phyloP scores from a whole-genome alignment of 2,797 vertebrate species.

The Mareca penelope region DNA sequence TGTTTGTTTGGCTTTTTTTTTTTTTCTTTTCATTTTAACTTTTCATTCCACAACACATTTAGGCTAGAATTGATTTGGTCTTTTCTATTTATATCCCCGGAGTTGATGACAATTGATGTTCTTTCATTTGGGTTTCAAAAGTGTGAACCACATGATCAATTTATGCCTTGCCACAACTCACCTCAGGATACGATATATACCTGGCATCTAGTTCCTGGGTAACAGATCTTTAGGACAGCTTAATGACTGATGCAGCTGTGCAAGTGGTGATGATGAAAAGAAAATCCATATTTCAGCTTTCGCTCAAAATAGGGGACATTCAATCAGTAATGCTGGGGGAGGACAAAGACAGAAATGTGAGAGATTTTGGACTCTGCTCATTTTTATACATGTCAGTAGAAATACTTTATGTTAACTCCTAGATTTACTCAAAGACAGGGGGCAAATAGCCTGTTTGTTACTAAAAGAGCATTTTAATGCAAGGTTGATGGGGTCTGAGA shows the following conservation, averaged over 20 bases:
- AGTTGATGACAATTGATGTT: slow-evolving; percentile 52
- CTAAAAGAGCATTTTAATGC: slow-evolving; percentile 41
- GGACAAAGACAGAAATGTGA: slow-evolving; percentile 39
- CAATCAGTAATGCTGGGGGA: slow-evolving; percentile 58
- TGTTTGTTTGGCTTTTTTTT: background rate
- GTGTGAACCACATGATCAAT: slow-evolving; percentile 41
- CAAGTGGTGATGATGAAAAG: slow-evolving; percentile 65
- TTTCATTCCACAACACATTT: slow-evolving; percentile 7
- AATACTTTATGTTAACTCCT: slow-evolving; percentile 8
- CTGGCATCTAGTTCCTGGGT: slow-evolving; percentile 54
- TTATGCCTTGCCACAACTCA: slow-evolving; percentile 60
- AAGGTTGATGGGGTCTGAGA: background rate
- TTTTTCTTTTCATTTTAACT: background rate
- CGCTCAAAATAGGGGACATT: slow-evolving; percentile 44
- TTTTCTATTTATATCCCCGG: slow-evolving; percentile 47
- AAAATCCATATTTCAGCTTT: slow-evolving; percentile 74
- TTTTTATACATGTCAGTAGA: slow-evolving; percentile 55
- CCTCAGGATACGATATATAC: slow-evolving; percentile 54
- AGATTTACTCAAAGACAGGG: slow-evolving; percentile 18
- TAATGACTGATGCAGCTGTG: slow-evolving; percentile 71
- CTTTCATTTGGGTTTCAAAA: slow-evolving; percentile 52
- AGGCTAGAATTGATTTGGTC: slow-evolving; percentile 2
- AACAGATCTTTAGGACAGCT: slow-evolving; percentile 74
- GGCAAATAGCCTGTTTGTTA: slow-evolving; percentile 5
- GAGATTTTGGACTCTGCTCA: slow-evolving; percentile 41